Evolutionary conservation across 1,140 invertebrate genomes (phyloP).

Genomic region (Caenorhabditis latens): DNA sequence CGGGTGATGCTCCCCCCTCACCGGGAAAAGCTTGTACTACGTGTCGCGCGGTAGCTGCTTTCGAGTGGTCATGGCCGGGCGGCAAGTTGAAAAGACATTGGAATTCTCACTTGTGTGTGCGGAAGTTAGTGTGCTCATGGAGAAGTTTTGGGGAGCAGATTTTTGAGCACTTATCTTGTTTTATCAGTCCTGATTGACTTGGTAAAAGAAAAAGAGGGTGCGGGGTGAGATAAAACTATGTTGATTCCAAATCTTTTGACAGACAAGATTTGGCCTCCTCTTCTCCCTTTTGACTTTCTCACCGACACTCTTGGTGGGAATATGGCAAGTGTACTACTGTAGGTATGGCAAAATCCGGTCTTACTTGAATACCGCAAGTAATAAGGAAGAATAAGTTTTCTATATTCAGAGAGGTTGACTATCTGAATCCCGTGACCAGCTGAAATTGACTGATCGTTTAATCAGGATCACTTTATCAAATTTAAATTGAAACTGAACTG

Average conservation of each 20-base stretch:
- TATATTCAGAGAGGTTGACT: too few relatives aligned
- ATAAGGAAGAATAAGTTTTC: too few relatives aligned
- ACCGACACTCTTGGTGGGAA: neutral
- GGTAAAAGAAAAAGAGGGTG: too few relatives aligned
- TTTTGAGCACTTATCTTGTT: conserved; percentile 47
- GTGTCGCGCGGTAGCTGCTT: conserved; percentile 37
- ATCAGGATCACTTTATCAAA: too few relatives aligned
- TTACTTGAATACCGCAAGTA: too few relatives aligned
- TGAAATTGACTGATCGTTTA: too few relatives aligned
- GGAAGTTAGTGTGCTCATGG: conserved; percentile 50
- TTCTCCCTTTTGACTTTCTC: neutral
- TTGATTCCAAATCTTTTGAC: neutral
- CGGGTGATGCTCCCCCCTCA: neutral
- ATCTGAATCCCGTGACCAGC: too few relatives aligned
- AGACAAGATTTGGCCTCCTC: neutral
- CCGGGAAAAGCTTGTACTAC: conserved; percentile 33
- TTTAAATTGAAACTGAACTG: conserved; percentile 1
- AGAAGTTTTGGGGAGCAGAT: conserved; percentile 23
- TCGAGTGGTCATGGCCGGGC: conserved; percentile 52
- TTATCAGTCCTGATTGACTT: conserved; percentile 10
- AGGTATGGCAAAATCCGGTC: neutral
- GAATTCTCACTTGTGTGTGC: conserved; percentile 53
- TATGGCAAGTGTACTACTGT: neutral
- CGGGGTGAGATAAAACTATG: neutral
- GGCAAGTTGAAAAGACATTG: conserved; percentile 54